Conservation (phyloP, 2,113 vertebrate genomes). For the Triplophysa dalaica region DNA sequence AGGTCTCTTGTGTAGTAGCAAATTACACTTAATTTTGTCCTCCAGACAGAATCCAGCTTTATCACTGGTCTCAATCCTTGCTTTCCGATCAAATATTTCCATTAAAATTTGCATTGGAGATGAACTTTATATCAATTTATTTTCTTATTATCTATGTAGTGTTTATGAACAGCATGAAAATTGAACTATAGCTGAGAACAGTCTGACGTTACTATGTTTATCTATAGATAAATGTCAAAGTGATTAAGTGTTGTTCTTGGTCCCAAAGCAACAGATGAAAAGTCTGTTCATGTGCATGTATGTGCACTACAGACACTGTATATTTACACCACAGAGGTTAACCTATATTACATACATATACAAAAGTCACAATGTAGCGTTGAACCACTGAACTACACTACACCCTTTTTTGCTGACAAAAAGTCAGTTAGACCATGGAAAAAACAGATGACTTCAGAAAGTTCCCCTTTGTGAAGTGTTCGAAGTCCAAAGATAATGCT, state of each 20-base stretch:
- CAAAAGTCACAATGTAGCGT: slow-evolving; percentile 39
- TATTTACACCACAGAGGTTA: slow-evolving; percentile 43
- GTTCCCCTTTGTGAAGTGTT: neutral
- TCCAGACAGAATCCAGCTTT: neutral
- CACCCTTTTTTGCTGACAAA: neutral
- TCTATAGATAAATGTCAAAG: slow-evolving; percentile 50
- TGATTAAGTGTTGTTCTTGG: slow-evolving; percentile 51
- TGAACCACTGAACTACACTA: neutral
- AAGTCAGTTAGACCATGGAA: neutral
- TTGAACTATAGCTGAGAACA: slow-evolving; percentile 12
- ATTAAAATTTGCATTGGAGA: neutral
- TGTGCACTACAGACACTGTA: slow-evolving; percentile 30
- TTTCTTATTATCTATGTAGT: neutral
- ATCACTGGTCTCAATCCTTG: slow-evolving; percentile 12
- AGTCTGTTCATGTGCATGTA: slow-evolving; percentile 44
- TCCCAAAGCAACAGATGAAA: slow-evolving; percentile 53
- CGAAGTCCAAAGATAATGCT: slow-evolving; percentile 33
- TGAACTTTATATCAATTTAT: neutral
- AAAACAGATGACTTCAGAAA: slow-evolving; percentile 22
- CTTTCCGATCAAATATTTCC: neutral
- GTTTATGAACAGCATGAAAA: slow-evolving; percentile 19
- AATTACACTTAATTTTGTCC: neutral
- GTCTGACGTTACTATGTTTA: slow-evolving; percentile 42
- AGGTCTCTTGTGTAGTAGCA: slow-evolving; percentile 33
- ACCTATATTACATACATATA: slow-evolving; percentile 53